A percentile compares a stretch with the other conserved stretches of the same genome.
Evolutionary conservation across 1,140 invertebrate genomes (phyloP).

Genomic region (Temnothorax nylanderi): DNA sequence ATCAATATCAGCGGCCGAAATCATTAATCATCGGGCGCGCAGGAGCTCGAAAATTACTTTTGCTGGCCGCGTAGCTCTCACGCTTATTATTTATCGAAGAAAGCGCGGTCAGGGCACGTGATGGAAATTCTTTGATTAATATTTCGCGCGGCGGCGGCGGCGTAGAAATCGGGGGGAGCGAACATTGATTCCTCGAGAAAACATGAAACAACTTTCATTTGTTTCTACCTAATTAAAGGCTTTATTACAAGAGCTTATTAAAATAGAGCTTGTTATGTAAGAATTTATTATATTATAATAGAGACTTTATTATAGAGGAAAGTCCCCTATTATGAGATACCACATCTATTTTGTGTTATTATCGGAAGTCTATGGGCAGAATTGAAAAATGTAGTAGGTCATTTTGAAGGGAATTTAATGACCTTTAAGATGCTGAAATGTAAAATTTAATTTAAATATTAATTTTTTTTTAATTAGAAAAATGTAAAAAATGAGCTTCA

Average conservation of each 20-base stretch:
- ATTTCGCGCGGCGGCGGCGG: conserved; percentile 23
- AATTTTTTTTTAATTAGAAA: too few relatives aligned
- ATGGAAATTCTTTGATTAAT: conserved; percentile 56
- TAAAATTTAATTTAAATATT: too few relatives aligned
- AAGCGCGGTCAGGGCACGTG: conserved; percentile 30
- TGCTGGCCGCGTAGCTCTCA: conserved; percentile 44
- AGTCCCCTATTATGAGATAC: too few relatives aligned
- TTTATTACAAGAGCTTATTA: not conserved
- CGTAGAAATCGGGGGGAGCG: conserved; percentile 34
- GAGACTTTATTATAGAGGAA: not conserved
- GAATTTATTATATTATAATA: conserved; percentile 1
- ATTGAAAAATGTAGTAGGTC: too few relatives aligned
- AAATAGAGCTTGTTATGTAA: not conserved
- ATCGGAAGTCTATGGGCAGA: too few relatives aligned
- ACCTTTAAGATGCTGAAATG: too few relatives aligned
- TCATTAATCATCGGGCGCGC: conserved; percentile 66
- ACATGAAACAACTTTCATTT: conserved; percentile 5
- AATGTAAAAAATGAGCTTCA: too few relatives aligned
- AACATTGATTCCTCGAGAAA: conserved; percentile 23
- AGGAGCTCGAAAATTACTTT: conserved; percentile 57
- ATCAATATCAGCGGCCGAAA: conserved; percentile 66
- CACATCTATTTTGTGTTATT: too few relatives aligned
- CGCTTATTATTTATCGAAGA: conserved; percentile 66
- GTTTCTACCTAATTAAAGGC: conserved; percentile 18
- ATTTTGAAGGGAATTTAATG: too few relatives aligned